Base-by-base conservation (phyloP, 2,888 invertebrate species). In the Campoletis raptor region DNA sequence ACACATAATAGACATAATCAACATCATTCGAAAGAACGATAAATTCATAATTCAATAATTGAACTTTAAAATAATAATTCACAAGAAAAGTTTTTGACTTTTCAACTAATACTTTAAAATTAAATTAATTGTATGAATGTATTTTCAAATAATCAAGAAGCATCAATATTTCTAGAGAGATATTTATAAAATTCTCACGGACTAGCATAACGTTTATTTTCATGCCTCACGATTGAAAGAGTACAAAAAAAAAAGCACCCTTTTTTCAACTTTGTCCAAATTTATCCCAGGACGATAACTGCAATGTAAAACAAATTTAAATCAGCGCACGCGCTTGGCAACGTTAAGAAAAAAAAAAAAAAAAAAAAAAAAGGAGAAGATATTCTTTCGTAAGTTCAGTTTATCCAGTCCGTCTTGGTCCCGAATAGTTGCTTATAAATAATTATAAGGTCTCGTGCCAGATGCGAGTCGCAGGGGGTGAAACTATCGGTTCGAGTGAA, bases 401-500 rank as follows among this genome's bases (percentile, higher is more conserved):
- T 45, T 30, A 48, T 30, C 61, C 61, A 61, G 61, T 52, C n/a
- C 24, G 42, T 37, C 78, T 37, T 54, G 54, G 52, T 57, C 48
- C 24, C 57, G 79, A 86, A 79, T 86, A 87, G 87, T 89, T 87
- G 74, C 87, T 89, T 89, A 89, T 89, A 89, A 89, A 89, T 89
- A 89, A 88, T 89, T 88, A 88, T 89, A 79, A 86, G 88, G 83
- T 70, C 89, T 89, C 88, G 88, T 89, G 89, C 88, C 89, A 89
- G 89, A 89, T 89, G 89, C 87, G 74, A 86, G 78, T 81, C 86
- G 83, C 86, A 83, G 83, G 86, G 86, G 86, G 86, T 74, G 86
- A 86, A 78, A 86, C 78, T 77, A 86, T 86, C 80, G 86, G 45
- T 57, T 24, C 57, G 73, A 73, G 78, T n/a, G 78, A 83, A 78